A percentile compares a stretch with the other conserved stretches of the same genome.
phyloP scores from a whole-genome alignment of 2,797 vertebrate species.

The Enteromius paludinosus region DNA sequence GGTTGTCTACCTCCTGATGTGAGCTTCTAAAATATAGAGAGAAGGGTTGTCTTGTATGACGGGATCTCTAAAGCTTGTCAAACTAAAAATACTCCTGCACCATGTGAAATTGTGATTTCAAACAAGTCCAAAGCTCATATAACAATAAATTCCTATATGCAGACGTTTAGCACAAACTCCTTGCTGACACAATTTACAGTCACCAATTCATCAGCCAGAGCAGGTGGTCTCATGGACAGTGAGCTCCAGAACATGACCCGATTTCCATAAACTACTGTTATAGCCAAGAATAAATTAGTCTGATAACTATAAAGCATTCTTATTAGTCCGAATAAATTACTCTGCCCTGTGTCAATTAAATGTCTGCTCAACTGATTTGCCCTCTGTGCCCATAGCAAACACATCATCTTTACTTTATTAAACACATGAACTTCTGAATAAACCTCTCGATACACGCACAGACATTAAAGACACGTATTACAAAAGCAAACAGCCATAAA shows the following conservation, averaged over 20 bases:
- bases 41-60: constrained; percentile 13
- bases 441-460: neutral
- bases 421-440: constrained; percentile 37
- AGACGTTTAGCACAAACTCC: constrained; percentile 4
- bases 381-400: constrained; percentile 16
- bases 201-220: constrained; percentile 64
- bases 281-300: constrained; percentile 69
- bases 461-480: constrained; percentile 9
- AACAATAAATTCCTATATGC: neutral
- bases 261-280: constrained; percentile 72
- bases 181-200: constrained; percentile 67
- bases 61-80: constrained; percentile 30
- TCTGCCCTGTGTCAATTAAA: constrained; percentile 63
- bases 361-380: constrained; percentile 56
- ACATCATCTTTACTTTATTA: constrained; percentile 47
- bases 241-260: constrained; percentile 64
- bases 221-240: constrained; percentile 69
- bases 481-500: constrained; percentile 10
- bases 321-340: constrained; percentile 66
- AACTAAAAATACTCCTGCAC: constrained; percentile 25
- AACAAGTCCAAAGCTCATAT: neutral
- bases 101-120: neutral
- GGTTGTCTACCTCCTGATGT: constrained; percentile 24
- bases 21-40: constrained; percentile 41
- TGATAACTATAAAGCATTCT: constrained; percentile 68